phyloP scores from a whole-genome alignment of 2,888 invertebrate species.

The Chrysomela aeneicollis region DNA sequence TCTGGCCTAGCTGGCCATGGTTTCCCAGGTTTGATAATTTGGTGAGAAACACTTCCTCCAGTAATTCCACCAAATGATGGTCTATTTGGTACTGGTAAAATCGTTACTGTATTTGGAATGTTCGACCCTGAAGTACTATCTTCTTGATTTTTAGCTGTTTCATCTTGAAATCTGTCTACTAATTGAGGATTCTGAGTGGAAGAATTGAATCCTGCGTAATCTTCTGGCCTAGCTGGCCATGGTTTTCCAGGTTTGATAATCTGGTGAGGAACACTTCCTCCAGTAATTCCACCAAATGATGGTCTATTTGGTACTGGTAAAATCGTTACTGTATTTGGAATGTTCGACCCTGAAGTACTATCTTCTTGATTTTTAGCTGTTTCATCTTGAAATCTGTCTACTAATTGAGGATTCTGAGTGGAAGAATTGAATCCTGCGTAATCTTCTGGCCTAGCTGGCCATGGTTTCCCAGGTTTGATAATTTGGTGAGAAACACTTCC shows the following conservation, averaged over 20 bases:
- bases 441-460: constrained; percentile 36
- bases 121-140: neutral
- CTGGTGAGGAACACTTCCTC: constrained; percentile 19
- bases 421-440: constrained; percentile 18
- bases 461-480: constrained; percentile 41
- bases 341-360: too few species aligned
- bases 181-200: neutral
- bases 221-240: constrained; percentile 25
- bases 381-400: constrained; percentile 18
- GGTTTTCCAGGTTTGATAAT: constrained; percentile 29
- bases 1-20: constrained; percentile 33
- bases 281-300: neutral
- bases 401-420: neutral
- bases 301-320: neutral
- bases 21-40: constrained; percentile 27
- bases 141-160: neutral
- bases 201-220: neutral
- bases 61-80: constrained; percentile 25
- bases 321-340: too few species aligned
- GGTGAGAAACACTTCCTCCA: constrained; percentile 5
- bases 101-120: neutral
- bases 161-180: neutral
- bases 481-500: constrained; percentile 27
- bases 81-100: neutral
- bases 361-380: neutral